A percentile compares a stretch with the other conserved stretches of the same genome.
These are phyloP conservation scores for Cephus nigrinus DNA, from an alignment of 2,888 invertebrate species.

Conservation along the genomic window DNA sequence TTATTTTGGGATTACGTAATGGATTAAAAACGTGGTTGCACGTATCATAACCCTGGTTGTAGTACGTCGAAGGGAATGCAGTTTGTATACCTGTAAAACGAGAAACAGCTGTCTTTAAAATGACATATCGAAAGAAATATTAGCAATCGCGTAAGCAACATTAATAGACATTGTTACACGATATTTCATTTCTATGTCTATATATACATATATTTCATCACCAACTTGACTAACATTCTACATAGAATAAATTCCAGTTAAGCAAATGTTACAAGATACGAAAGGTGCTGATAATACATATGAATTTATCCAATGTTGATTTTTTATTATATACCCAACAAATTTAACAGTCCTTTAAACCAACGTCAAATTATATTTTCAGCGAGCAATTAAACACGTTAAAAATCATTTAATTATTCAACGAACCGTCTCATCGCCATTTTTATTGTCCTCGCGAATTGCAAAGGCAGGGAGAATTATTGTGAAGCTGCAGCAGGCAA, in stretches of 20 bases:
- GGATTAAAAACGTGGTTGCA: neutral
- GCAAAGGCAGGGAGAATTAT: conserved; percentile 58
- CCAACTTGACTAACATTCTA: neutral
- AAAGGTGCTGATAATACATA: neutral
- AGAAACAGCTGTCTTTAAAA: neutral
- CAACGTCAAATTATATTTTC: neutral
- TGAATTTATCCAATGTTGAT: neutral
- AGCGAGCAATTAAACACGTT: neutral
- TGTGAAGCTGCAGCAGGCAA: conserved; percentile 47
- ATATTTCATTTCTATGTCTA: neutral
- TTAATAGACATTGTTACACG: neutral
- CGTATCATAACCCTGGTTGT: neutral
- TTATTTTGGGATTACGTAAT: neutral
- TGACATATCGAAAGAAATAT: neutral
- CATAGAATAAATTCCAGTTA: neutral
- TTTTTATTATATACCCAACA: neutral
- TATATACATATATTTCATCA: neutral
- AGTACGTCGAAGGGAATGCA: neutral
- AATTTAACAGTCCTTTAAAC: neutral
- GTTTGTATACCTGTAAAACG: neutral
- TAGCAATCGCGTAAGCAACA: neutral
- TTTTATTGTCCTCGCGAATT: conserved; percentile 17
- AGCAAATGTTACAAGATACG: neutral
- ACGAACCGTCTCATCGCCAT: neutral
- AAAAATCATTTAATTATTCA: neutral